A percentile compares a stretch with the other conserved stretches of the same genome.
Evolutionary conservation across 2,797 vertebrate species (phyloP).

Genomic region (Muscicapa comitata): DNA sequence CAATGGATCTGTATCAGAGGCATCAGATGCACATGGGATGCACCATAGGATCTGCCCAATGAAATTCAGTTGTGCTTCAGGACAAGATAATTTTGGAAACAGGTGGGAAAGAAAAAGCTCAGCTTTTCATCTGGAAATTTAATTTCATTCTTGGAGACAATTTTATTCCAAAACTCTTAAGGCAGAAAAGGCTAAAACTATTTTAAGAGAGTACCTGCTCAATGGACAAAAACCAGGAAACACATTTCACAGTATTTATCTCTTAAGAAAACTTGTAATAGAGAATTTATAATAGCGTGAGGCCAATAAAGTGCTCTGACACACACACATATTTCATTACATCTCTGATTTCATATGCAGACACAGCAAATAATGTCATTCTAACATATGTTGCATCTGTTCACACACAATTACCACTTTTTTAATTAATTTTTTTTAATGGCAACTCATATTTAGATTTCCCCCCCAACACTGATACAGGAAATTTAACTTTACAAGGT

Average conservation of each 20-base stretch:
- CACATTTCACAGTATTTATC: not conserved
- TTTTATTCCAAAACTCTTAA: not conserved
- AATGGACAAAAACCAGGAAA: not conserved
- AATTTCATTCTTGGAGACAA: not conserved
- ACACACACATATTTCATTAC: not conserved
- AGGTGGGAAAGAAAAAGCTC: not conserved
- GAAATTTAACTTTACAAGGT: not conserved
- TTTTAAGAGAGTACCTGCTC: not conserved
- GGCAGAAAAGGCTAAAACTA: not conserved
- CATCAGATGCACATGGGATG: not conserved
- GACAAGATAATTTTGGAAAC: not conserved
- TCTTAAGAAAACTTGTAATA: not conserved
- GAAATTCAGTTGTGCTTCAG: not conserved
- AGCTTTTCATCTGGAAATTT: not conserved
- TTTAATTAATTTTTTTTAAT: not conserved
- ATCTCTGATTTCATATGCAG: not conserved
- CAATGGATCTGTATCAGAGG: not conserved
- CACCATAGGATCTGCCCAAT: not conserved
- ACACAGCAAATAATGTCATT: not conserved
- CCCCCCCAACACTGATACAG: not conserved
- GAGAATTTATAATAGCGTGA: not conserved
- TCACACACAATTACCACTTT: not conserved
- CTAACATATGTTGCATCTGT: not conserved
- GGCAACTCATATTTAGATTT: not conserved
- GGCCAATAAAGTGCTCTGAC: not conserved